Evolutionary conservation across 1,140 invertebrate species (phyloP).

Genomic region (Penaeus vannamei): DNA sequence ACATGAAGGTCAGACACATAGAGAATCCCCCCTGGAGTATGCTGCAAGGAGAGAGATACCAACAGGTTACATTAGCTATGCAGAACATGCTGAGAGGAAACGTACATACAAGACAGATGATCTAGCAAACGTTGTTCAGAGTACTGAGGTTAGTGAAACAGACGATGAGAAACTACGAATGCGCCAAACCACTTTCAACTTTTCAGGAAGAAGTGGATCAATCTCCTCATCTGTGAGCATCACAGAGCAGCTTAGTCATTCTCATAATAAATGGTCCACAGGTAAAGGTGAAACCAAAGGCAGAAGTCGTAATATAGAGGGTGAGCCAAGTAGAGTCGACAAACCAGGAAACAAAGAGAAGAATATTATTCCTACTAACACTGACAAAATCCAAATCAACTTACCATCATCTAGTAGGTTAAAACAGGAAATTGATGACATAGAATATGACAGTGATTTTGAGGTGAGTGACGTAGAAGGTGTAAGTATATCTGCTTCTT

Average conservation of each 20-base stretch:
- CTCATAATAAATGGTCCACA: constrained; percentile 41
- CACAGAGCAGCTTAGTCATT: constrained; percentile 51
- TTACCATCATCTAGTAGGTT: neutral
- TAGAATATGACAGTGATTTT: constrained; percentile 47
- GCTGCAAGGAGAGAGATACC: no score
- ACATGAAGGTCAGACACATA: no score
- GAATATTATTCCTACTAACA: neutral
- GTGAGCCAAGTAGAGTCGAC: neutral
- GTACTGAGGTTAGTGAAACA: constrained; percentile 39
- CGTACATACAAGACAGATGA: neutral
- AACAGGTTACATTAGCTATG: neutral
- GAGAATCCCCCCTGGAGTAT: no score
- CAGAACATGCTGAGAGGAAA: neutral
- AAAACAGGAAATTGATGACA: neutral
- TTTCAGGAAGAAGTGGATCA: constrained; percentile 4
- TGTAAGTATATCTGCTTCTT: constrained; percentile 32
- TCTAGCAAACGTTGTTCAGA: neutral
- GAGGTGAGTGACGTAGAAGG: constrained; percentile 48
- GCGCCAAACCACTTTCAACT: neutral
- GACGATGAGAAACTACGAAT: constrained; percentile 54
- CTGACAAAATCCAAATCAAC: neutral
- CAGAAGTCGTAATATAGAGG: neutral
- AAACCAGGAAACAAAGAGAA: neutral
- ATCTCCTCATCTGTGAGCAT: constrained; percentile 42
- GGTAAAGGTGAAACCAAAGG: neutral